Evolutionary conservation across 1,140 invertebrate species (phyloP), one percentile per base, ranked within the genome.

Genomic region (Leptinotarsa undecemlineata): DNA sequence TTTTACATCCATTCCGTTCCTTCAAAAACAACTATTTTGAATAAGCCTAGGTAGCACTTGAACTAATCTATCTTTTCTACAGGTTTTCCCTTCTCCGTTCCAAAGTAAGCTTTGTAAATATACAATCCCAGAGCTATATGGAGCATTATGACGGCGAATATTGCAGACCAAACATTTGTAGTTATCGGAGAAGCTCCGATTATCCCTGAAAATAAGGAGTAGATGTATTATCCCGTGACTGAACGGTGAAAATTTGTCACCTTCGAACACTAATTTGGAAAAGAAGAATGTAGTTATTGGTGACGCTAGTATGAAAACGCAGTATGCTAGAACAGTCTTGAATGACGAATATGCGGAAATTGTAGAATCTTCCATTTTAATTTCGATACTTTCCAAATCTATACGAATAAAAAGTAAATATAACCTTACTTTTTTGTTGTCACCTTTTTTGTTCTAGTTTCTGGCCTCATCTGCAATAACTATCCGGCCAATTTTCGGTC

Each of bases 41-140:
- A 42, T 42, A 42, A 42, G 33, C 33, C 33, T 42, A 42, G 33
- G 33, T 42, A 42, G 11, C 33, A 42, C 8, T 42, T 42, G 2
- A 73, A 75, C 74, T 82, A 83, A 61, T 83, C 82, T 20, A 82
- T 76, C 74, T 82, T 83, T 48, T 81, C 79, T 48, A 62, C 33
- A 48, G 76, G 76, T 73, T 81, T 81, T 79, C 83, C 83, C 74
- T 75, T 81, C 1, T 78, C 81, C 26, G 73, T 80, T n/a, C 89
- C 90, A 77, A 88, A 91, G 81, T 93, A 94, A 2, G 92, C 92
- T 79, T 87, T 89, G 78, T 92, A 93, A 82, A 94, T 93, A 81
- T 93, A 94, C 26, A 92, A 83, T n/a, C 90, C 93, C 51, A 94
- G 79, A 11, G 92, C 91, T 61, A 93, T 77, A 82, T 95, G 93